These are phyloP conservation scores for Hydractinia echinata DNA, from an alignment of 30 jellyfish, hydroid and myxozoan genomes.

Conservation along the genomic window DNA sequence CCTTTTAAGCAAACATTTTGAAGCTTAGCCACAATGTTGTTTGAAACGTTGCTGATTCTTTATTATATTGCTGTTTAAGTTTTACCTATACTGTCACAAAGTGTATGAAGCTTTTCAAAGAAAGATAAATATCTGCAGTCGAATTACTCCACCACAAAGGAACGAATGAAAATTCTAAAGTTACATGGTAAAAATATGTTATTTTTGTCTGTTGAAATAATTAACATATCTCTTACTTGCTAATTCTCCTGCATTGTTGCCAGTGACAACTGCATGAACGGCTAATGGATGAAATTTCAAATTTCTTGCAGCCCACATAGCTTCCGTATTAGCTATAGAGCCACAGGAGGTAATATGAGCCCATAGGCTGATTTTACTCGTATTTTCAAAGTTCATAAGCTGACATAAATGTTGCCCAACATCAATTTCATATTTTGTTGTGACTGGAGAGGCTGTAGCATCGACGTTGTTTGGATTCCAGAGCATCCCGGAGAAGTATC, in stretches of 20 bases:
- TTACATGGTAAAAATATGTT: no score
- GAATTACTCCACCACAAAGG: no score
- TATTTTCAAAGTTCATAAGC: slow-evolving; percentile 28
- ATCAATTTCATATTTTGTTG: slow-evolving; percentile 31
- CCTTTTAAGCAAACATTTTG: no score
- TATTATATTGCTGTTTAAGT: no score
- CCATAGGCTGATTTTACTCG: slow-evolving; percentile 36
- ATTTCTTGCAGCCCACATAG: slow-evolving; percentile 69
- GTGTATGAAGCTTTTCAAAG: no score
- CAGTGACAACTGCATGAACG: slow-evolving; percentile 24
- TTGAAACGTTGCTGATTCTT: no score
- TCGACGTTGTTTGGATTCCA: slow-evolving; percentile 75
- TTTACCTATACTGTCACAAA: no score
- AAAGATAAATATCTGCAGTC: no score
- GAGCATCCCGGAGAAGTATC: slow-evolving; percentile 38
- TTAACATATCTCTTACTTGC: no score
- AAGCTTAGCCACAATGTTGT: no score
- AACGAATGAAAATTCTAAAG: no score
- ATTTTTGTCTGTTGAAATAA: no score
- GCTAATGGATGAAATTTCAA: slow-evolving; percentile 61
- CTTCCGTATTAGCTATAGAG: slow-evolving; percentile 55
- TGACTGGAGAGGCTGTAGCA: slow-evolving; percentile 56
- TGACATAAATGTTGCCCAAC: slow-evolving; percentile 53
- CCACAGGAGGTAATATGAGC: slow-evolving; percentile 68
- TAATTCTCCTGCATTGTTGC: neutral